phyloP scores from a whole-genome alignment of 2,888 invertebrate genomes.

The Dugesia japonica region DNA sequence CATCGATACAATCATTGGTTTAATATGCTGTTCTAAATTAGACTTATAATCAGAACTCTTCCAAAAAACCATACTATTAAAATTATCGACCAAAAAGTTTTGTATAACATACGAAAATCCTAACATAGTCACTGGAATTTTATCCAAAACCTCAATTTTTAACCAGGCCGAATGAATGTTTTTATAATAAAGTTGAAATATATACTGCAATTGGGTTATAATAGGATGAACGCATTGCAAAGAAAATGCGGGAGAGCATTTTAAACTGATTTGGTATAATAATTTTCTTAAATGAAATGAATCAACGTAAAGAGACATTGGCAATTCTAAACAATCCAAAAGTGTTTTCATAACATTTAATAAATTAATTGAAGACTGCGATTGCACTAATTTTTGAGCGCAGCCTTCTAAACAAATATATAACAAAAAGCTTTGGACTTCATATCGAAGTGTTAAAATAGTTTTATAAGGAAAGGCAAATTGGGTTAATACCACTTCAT shows the following conservation, averaged over 20 bases:
- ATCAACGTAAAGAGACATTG: background rate
- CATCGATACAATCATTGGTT: background rate
- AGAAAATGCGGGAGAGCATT: background rate
- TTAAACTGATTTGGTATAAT: background rate
- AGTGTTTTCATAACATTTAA: background rate
- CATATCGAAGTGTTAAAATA: background rate
- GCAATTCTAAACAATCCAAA: constrained; percentile 6
- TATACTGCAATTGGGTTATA: background rate
- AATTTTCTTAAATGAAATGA: background rate
- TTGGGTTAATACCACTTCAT: background rate
- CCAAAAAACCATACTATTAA: background rate
- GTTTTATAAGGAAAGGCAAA: constrained; percentile 7
- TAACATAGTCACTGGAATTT: background rate
- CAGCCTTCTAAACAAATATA: background rate
- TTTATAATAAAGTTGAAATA: background rate
- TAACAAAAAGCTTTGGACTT: background rate
- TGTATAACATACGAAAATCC: background rate
- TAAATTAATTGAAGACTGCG: background rate
- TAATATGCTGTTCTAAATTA: background rate
- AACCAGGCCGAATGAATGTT: background rate
- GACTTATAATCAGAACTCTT: background rate
- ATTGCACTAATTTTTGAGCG: background rate
- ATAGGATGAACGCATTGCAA: background rate
- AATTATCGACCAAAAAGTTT: background rate
- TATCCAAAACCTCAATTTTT: background rate